A percentile compares a stretch with the other conserved stretches of the same genome.
Evolutionary conservation across 2,113 vertebrate genomes (phyloP).

Genomic region (Carettochelys insculpta): DNA sequence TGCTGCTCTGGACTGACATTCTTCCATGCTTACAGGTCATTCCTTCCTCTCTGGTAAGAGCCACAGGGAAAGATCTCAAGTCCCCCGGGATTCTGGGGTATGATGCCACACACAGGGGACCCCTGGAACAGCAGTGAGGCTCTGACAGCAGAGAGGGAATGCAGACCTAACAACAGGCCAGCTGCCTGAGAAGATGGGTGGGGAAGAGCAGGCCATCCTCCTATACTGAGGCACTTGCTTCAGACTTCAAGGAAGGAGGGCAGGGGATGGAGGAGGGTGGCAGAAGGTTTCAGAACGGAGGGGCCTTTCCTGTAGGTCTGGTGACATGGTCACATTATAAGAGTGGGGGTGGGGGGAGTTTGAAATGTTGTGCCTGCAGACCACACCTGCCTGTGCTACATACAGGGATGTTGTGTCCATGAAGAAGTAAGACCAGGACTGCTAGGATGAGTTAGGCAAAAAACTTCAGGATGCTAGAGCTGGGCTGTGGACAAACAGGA

Average conservation of each 20-base stretch:
- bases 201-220: background rate
- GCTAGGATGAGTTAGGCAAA: background rate
- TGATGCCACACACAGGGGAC: background rate
- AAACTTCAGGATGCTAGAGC: background rate
- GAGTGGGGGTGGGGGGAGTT: too few relatives aligned
- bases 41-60: background rate
- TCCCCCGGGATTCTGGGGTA: background rate
- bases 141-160: slow-evolving; percentile 9
- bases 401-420: background rate
- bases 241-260: background rate
- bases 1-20: background rate
- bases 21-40: background rate
- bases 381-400: accelerated
- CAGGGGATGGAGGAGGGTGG: background rate
- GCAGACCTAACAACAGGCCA: background rate
- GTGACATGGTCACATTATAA: accelerated
- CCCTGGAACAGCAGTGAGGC: background rate
- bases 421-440: background rate
- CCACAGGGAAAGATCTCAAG: background rate
- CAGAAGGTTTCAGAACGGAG: background rate
- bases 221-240: background rate
- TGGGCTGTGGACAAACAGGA: background rate
- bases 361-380: too few relatives aligned
- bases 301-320: background rate
- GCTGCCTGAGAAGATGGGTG: background rate